Base-by-base conservation (phyloP, 2,888 invertebrate genomes). In the Pasiphila rectangulata region DNA sequence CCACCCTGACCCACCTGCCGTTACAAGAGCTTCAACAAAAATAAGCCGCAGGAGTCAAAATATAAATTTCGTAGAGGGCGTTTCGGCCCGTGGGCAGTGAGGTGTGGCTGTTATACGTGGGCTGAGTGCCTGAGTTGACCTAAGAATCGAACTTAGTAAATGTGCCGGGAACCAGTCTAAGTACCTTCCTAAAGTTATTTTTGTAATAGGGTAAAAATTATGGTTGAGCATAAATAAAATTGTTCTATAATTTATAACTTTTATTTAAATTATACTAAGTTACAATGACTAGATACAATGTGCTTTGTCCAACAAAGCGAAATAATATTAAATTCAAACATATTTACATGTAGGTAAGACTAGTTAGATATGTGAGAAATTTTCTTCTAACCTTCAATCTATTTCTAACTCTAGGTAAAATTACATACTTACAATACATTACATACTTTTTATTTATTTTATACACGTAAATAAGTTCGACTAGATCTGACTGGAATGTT, bases 291-390 rank as follows among this genome's bases (percentile, higher is more conserved):
- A 45, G 36, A 23, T 42, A 48, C 39, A 45, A 20, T 17, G 21
- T 27, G 40, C 38, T 32, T 50, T 12, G 38, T 45, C 34, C 41
- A 45, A 50, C 44, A 50, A 41, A 50, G 50, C 45, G 34, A 41
- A 50, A 40, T 36, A 37, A 43, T 35, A 36, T 56, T 56, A 37
- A 59, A 55, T 64, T 57, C 54, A 56, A 64, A 68, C 56, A 59
- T 69, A 61, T 64, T 61, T 67, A 64, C 64, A 58, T 51, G 43
- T 12, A 17, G 7, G 17, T 45, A 42, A 6, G 10, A 34, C 13
- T 17, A 24, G 35, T 25, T 24, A 32, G 36, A 49, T 53, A 46
- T 43, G 36, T 46, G 19, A 20, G 40, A 46, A 30, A 32, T 17
- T 5, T 17, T 17, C 7, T 17, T 3, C 7, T 30, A 32, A 32